These are phyloP conservation scores for Tetragonula carbonaria DNA, from an alignment of 2,888 invertebrate species.

Conservation along the genomic window DNA sequence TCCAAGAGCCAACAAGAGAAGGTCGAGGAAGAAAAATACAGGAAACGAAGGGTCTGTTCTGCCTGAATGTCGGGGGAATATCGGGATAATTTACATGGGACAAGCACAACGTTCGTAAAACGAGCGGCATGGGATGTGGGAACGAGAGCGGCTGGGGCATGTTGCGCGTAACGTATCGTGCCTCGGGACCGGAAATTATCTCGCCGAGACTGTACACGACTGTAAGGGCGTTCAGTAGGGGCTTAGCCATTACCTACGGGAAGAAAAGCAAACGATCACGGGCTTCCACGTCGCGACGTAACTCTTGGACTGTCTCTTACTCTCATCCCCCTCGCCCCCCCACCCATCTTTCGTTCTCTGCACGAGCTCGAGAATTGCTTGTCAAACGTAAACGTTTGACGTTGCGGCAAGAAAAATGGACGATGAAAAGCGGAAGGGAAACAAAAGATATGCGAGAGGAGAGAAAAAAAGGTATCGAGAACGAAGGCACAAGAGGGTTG, in stretches of 20 bases:
- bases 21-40: too few relatives aligned
- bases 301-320: background rate
- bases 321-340: too few relatives aligned
- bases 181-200: constrained; percentile 42
- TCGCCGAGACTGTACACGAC: constrained; percentile 31
- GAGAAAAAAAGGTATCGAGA: background rate
- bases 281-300: background rate
- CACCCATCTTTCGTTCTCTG: background rate
- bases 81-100: background rate
- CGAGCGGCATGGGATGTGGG: background rate
- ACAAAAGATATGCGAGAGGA: constrained; percentile 10
- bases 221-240: background rate
- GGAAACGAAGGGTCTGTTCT: background rate
- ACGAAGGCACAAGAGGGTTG: background rate
- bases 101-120: background rate
- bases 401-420: constrained; percentile 47
- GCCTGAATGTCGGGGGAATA: too few relatives aligned
- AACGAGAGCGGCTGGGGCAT: background rate
- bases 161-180: background rate
- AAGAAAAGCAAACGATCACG: constrained; percentile 10
- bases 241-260: background rate
- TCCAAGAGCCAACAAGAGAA: too few relatives aligned
- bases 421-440: constrained; percentile 1
- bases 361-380: constrained; percentile 41
- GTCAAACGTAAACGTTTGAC: constrained; percentile 63